Evolutionary conservation across 2,797 vertebrate genomes (phyloP).

Genomic region (Melanogrammus aeglefinus): DNA sequence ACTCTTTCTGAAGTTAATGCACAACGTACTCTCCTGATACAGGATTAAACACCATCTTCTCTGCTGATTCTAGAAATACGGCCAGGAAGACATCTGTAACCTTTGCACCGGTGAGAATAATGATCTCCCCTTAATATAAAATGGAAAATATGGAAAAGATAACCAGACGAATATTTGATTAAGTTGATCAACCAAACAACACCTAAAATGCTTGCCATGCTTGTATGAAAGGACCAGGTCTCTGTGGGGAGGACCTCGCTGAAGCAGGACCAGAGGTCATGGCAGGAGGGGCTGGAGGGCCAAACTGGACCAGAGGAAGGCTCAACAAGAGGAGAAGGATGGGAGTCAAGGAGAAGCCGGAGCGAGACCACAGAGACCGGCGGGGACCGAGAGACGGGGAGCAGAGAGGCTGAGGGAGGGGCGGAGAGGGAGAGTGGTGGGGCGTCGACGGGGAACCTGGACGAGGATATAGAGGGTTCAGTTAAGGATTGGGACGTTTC

Average conservation of each 20-base stretch:
- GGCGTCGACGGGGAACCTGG: too few species aligned
- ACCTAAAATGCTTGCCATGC: not conserved
- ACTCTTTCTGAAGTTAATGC: not conserved
- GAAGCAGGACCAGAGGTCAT: too few species aligned
- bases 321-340: not conserved
- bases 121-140: not conserved
- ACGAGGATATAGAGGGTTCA: too few species aligned
- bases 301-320: not conserved
- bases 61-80: constrained; percentile 21
- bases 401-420: too few species aligned
- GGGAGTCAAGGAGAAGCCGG: not conserved
- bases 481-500: too few species aligned
- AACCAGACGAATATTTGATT: not conserved
- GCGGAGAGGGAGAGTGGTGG: too few species aligned
- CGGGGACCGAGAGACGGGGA: too few species aligned
- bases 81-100: fast-evolving
- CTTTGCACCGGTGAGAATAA: constrained; percentile 14
- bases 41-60: not conserved
- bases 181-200: not conserved
- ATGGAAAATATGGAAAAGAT: not conserved
- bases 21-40: not conserved
- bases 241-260: not conserved
- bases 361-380: not conserved
- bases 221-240: not conserved
- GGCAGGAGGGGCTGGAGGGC: not conserved